Percentiles rank a stretch among this genome's conserved stretches.
Evolutionary conservation across 2,888 invertebrate genomes (phyloP).

Genomic region (Hirtodrosophila trivittata): DNA sequence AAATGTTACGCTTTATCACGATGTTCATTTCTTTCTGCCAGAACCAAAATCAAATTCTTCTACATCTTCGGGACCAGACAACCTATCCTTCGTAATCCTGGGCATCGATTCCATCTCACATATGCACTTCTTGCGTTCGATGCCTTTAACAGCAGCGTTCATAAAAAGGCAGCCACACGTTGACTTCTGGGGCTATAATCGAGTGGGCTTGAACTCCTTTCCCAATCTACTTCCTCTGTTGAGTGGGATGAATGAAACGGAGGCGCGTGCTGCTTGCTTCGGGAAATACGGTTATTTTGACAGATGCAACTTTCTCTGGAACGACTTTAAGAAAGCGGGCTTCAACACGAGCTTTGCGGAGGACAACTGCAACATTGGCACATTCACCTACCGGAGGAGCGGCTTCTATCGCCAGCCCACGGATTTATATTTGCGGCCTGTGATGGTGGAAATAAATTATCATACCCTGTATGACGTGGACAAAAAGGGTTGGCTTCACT

Average conservation of each 20-base stretch:
- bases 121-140: slow-evolving; percentile 91
- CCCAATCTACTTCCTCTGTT: slow-evolving; percentile 93
- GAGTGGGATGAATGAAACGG: slow-evolving; percentile 87
- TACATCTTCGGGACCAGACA: not conserved
- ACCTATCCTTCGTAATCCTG: slow-evolving; percentile 89
- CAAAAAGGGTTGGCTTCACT: slow-evolving; percentile 13
- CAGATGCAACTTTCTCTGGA: slow-evolving; percentile 91
- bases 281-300: slow-evolving; percentile 87
- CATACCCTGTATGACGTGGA: slow-evolving; percentile 69
- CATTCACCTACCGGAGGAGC: slow-evolving; percentile 86
- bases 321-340: slow-evolving; percentile 87
- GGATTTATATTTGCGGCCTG: slow-evolving; percentile 91
- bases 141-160: slow-evolving; percentile 88
- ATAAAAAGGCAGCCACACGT: slow-evolving; percentile 84
- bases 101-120: slow-evolving; percentile 94
- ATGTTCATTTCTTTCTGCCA: slow-evolving; percentile 33
- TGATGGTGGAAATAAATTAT: slow-evolving; percentile 87
- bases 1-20: slow-evolving; percentile 6
- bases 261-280: slow-evolving; percentile 87
- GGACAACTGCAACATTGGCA: slow-evolving; percentile 88
- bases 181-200: slow-evolving; percentile 93
- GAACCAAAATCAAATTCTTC: not conserved
- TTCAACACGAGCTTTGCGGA: slow-evolving; percentile 91
- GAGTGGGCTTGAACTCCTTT: slow-evolving; percentile 95
- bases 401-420: slow-evolving; percentile 89